Conservation (phyloP, 2,797 vertebrate species). For the Sebastes cheni region DNA sequence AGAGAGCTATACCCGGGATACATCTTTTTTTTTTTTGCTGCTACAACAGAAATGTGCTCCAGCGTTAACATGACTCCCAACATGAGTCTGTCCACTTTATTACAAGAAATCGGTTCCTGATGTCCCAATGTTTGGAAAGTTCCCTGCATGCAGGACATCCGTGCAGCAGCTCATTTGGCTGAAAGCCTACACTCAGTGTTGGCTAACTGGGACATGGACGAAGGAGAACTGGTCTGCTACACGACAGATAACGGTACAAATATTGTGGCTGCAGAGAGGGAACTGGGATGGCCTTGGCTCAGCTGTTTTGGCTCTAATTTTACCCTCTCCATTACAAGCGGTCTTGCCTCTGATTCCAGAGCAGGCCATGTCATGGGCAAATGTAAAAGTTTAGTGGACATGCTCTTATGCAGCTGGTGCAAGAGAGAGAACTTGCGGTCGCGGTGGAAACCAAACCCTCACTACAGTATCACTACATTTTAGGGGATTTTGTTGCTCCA, state of each 20-base stretch:
- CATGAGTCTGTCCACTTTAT: conserved; percentile 45
- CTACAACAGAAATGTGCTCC: conserved; percentile 35
- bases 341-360: conserved; percentile 5
- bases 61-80: conserved; percentile 53
- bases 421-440: background rate
- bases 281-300: conserved; percentile 34
- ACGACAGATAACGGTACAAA: conserved; percentile 43
- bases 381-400: conserved; percentile 32
- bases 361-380: background rate
- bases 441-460: background rate
- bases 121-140: conserved; percentile 46
- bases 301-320: conserved; percentile 39
- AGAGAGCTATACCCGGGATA: background rate
- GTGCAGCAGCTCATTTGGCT: conserved; percentile 28
- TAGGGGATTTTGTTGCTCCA: background rate
- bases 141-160: conserved; percentile 27
- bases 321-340: conserved; percentile 19
- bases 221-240: conserved; percentile 38
- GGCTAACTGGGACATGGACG: conserved; percentile 29
- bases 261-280: conserved; percentile 15
- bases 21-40: conserved; percentile 18
- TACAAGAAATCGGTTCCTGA: conserved; percentile 49
- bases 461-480: background rate
- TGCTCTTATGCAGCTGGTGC: conserved; percentile 11
- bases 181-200: conserved; percentile 15